Percentiles rank a stretch among this genome's conserved stretches.
Conservation (phyloP, 2,113 vertebrate genomes). For the Hiodon tergisus region DNA sequence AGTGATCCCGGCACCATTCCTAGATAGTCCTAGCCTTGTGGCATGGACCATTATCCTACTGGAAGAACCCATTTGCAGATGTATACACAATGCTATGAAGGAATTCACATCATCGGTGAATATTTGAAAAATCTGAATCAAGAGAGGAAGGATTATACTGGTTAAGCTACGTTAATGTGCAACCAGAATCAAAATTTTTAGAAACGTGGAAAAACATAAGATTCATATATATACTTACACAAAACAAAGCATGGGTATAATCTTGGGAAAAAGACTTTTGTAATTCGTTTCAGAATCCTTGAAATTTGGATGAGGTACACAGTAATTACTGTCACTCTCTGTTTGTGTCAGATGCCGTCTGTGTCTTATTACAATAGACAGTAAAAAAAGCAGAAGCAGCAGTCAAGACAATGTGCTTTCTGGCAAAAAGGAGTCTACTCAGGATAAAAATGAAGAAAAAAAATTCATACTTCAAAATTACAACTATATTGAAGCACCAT, state of each 20-base stretch:
- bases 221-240: background rate
- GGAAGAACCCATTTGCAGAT: background rate
- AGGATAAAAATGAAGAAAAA: background rate
- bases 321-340: constrained; percentile 16
- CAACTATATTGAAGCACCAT: no score
- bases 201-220: background rate
- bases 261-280: background rate
- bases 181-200: background rate
- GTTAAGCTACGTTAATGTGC: background rate
- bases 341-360: background rate
- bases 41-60: no score
- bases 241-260: background rate
- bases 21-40: no score
- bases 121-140: constrained; percentile 1
- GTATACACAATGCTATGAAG: background rate
- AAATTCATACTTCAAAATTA: no score
- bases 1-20: no score
- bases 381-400: background rate
- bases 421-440: background rate
- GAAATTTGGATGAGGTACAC: constrained; percentile 21
- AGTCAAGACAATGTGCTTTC: background rate
- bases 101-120: background rate
- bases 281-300: constrained; percentile 19
- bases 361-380: background rate
- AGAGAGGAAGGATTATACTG: background rate